Evolutionary conservation across 2,113 vertebrate genomes (phyloP).

Genomic region (Pollachius pollachius): DNA sequence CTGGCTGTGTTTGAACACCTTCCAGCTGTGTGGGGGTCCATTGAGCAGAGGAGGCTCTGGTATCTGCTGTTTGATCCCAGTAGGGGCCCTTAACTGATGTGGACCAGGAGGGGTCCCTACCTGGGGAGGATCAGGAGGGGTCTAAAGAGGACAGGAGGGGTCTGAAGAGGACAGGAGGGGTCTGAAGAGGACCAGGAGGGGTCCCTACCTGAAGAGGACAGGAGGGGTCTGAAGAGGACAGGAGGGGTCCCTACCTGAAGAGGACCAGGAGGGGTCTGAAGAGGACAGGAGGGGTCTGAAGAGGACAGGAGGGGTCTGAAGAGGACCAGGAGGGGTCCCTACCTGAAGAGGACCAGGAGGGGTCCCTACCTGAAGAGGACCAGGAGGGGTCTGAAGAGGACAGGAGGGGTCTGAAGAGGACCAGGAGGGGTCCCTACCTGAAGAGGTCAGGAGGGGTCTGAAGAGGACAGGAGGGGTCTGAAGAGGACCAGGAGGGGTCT

Average conservation of each 20-base stretch:
- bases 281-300: not conserved
- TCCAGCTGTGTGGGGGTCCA: conserved; percentile 62
- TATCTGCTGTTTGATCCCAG: conserved; percentile 6
- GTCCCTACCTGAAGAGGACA: conserved; percentile 19
- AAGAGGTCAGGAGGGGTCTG: too few relatives aligned
- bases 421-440: not conserved
- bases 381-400: too few relatives aligned
- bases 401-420: not conserved
- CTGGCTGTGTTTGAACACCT: conserved; percentile 53
- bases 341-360: not conserved
- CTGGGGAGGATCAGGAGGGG: not conserved
- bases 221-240: not conserved
- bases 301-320: not conserved
- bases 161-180: too few relatives aligned
- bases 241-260: too few relatives aligned
- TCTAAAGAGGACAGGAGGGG: too few relatives aligned
- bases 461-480: not conserved
- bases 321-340: not conserved
- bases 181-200: not conserved
- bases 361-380: too few relatives aligned
- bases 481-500: not conserved
- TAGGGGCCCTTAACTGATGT: not conserved
- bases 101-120: conserved; percentile 21
- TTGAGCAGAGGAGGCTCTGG: conserved; percentile 47
- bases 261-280: not conserved